Base-by-base conservation (phyloP, 2,113 vertebrate genomes). In the Melanocharis versteri region DNA sequence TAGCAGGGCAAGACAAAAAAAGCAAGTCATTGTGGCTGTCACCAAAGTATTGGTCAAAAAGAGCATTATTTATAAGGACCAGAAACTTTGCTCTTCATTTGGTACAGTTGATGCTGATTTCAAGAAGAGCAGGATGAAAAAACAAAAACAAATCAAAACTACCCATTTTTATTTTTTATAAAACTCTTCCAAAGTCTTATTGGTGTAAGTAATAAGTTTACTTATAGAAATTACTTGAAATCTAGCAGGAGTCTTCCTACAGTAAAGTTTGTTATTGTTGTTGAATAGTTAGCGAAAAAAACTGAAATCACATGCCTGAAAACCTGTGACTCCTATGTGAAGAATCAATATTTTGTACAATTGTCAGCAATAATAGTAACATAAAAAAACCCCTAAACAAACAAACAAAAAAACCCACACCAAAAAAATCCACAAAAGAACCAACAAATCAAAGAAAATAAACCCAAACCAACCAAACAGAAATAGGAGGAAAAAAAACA, bases 11-110 rank as follows among this genome's bases (percentile, higher is more conserved):
- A 62, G 27, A 23, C 15, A 64, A 31, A 65, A 53, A 64, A 35
- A 11, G 2, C 5, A 68, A 62, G 10, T 68, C 8, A 8, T 48
- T 0, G 0, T 35, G 64, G 6, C 56, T 69, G 37, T 69, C 1
- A 1, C 15, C 20, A 42, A 84, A 84, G 33, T 13, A 64, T 33
- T 54, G 26, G 10, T 84, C 26, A 35, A 60, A 71, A 71, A 45
- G 7, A 26, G 4, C 14, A 12, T 15, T 65, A 33, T 47, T 47
- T 40, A 30, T 23, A 53, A 56, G 7, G 45, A 14, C 31, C 73
- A 30, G 64, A 51, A 80, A 56, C 28, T 65, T 77, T 51, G 24
- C 6, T 73, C 10, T 62, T 73, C 13, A 7, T 64, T 69, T 77
- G 9, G 4, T 87, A 2, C 28, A 26, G 15, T 3, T 80, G 24